Percentiles rank a stretch among this genome's conserved stretches.
These are phyloP conservation scores for Steinernema carpocapsae DNA, from an alignment of 2,888 invertebrate species.

Conservation along the genomic window DNA sequence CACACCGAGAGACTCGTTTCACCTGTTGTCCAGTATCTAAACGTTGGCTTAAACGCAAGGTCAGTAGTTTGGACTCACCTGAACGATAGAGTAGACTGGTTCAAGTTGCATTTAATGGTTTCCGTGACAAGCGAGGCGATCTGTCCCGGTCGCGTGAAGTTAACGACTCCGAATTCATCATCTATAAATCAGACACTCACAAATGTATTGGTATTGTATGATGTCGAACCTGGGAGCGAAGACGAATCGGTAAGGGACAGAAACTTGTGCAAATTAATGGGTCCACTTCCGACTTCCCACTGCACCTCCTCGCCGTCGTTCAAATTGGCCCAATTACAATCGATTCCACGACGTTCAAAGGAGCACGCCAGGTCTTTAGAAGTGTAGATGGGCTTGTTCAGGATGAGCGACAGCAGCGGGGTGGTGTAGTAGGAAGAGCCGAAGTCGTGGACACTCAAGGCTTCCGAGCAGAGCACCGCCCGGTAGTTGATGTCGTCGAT, in stretches of 20 bases:
- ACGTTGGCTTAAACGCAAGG: conserved; percentile 27
- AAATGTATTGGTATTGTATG: background rate
- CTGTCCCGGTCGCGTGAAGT: conserved; percentile 15
- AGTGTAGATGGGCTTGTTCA: conserved; percentile 60
- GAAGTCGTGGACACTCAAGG: conserved; percentile 61
- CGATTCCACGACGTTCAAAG: conserved; percentile 61
- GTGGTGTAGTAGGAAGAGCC: conserved; percentile 62
- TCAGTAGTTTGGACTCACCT: background rate
- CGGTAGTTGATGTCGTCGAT: conserved; percentile 64
- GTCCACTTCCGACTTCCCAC: conserved; percentile 64
- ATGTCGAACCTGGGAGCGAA: background rate
- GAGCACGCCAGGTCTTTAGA: conserved; percentile 64
- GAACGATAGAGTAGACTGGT: conserved; percentile 17
- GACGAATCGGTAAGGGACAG: conserved; percentile 55
- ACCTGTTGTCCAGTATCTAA: conserved; percentile 43
- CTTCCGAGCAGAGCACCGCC: conserved; percentile 55
- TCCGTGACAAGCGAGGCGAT: conserved; percentile 1
- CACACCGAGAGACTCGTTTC: conserved; percentile 18
- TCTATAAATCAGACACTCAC: background rate
- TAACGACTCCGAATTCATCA: conserved; percentile 20
- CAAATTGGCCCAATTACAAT: conserved; percentile 63
- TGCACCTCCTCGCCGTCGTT: conserved; percentile 40
- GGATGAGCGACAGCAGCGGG: conserved; percentile 58
- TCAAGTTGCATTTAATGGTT: conserved; percentile 17
- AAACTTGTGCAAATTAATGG: conserved; percentile 61